Percentiles rank a stretch among this genome's conserved stretches.
Evolutionary conservation across 2,797 vertebrate genomes (phyloP).

Genomic region (Phrynocephalus guinanensis): DNA sequence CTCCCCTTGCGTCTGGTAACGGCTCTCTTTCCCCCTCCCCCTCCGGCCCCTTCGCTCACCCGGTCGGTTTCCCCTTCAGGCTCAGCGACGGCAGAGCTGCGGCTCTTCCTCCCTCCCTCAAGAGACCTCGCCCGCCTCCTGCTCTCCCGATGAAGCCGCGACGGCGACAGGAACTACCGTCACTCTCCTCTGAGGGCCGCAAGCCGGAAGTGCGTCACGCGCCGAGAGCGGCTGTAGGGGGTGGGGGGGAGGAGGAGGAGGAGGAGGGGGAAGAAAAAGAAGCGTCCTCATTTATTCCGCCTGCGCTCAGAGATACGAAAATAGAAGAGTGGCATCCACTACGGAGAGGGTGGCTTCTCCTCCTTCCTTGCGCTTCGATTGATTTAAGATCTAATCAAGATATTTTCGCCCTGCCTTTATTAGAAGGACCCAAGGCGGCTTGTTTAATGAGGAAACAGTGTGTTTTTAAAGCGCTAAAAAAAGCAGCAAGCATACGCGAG

Average conservation of each 20-base stretch:
- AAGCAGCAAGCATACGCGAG: no score
- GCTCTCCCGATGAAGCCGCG: no score
- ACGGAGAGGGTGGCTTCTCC: no score
- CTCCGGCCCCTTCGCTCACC: not conserved
- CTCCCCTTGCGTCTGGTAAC: not conserved
- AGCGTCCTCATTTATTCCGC: no score
- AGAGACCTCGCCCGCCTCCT: no score
- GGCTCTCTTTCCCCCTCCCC: not conserved
- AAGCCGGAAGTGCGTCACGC: conserved; percentile 27
- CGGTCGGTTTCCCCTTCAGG: no score
- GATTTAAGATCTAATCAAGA: no score
- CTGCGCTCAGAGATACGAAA: not conserved
- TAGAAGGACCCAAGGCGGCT: no score
- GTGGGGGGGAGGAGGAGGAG: not conserved
- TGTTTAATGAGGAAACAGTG: not conserved
- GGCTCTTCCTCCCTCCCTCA: not conserved
- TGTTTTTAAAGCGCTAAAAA: not conserved
- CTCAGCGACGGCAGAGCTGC: no score
- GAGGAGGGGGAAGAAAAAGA: not conserved
- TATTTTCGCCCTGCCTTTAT: no score
- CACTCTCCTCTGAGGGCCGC: not conserved
- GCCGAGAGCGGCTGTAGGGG: not conserved
- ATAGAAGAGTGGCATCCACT: not conserved
- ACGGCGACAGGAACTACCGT: not conserved
- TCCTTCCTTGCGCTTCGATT: no score